Base-by-base conservation (phyloP, 2,888 invertebrate species). In the Acrobasis consociella region DNA sequence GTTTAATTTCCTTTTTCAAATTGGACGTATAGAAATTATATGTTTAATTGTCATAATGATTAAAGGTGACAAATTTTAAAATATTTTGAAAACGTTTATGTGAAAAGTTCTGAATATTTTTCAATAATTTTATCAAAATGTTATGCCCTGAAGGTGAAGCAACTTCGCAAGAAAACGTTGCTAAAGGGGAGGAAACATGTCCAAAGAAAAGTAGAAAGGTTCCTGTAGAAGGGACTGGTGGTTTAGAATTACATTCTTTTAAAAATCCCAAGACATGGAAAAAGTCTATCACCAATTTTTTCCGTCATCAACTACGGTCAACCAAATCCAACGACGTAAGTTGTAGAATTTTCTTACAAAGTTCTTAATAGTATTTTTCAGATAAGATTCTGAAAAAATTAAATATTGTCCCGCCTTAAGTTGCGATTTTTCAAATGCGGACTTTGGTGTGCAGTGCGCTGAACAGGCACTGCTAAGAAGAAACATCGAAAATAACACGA, bases 321-420 rank as follows among this genome's bases (percentile, higher is more conserved):
- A 86, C 90, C 5, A 91, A 85, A 76, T 91, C 91, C 22, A 90
- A 87, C 69, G 91, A 91, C 69, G 91, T 92, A 80, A 85, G 88
- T 71, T 49, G 49, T 13, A 46, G 3, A 38, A 0, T 31, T 1
- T 17, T 52, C 16, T 61, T 15, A 10, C 49, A 15, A 49, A 46
- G 13, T n/a, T 13, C 13, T n/a, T 1, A n/a, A 7, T 46, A 13
- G n/a, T n/a, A n/a, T n/a, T n/a, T n/a, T n/a, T n/a, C n/a, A n/a
- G n/a, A n/a, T n/a, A n/a, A n/a, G n/a, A n/a, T n/a, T n/a, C n/a
- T n/a, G n/a, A n/a, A n/a, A n/a, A n/a, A n/a, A n/a, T n/a, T n/a
- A n/a, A n/a, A n/a, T n/a, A n/a, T n/a, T n/a, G n/a, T n/a, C n/a
- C n/a, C n/a, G n/a, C n/a, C n/a, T n/a, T n/a, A n/a, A n/a, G n/a